Evolutionary conservation across 92 coral and sea anemone species (phyloP), one percentile per base, ranked within the genome.

Genomic region (Porites lobata): DNA sequence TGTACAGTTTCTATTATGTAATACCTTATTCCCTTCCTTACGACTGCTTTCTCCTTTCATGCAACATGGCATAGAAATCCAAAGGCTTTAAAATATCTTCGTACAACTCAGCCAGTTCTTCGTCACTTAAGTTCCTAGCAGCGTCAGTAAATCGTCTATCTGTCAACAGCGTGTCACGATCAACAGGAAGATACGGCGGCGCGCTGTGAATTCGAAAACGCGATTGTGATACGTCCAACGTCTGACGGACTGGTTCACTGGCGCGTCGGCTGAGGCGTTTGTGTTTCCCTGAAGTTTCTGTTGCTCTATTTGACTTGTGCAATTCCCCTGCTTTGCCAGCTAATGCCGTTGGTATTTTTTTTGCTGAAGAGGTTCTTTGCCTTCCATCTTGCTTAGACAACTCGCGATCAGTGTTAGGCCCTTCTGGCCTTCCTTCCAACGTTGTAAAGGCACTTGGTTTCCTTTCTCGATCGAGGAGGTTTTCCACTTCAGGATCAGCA

Each of bases 91-190:
- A 19, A 71, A 71, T 43, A 19, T 71, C 76, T n/a, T 71, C 51
- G 21, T 71, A 71, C 76, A 71, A 9, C 22, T 32, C 6, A 19
- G 21, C 19, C 43, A 71, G 50, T 17, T 71, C 76, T 19, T 71
- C 76, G 56, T 71, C 20, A 17, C 76, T 71, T 21, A 38, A 4
- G 7, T 71, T 18, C 19, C 43, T 71, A 12, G 56, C 76, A 17
- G 76, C 76, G 9, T 71, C 26, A 6, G 76, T 72, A 12, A 72
- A 17, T 50, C 77, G 77, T n/a, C 15, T 50, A 15, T 72, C 77
- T 7, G 10, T 21, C 1, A 32, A 7, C 9, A 72, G 15, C 54
- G 19, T 19, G 7, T n/a, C 64, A 20, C 38, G 79, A 5, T 75
- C 57, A 18, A 72, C 51, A 6, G 13, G 3, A 0, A 26, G 59